Percentiles rank a stretch among this genome's conserved stretches.
Conservation (phyloP, 2,113 vertebrate species). For the Rhinolophus ferrumequinum region DNA sequence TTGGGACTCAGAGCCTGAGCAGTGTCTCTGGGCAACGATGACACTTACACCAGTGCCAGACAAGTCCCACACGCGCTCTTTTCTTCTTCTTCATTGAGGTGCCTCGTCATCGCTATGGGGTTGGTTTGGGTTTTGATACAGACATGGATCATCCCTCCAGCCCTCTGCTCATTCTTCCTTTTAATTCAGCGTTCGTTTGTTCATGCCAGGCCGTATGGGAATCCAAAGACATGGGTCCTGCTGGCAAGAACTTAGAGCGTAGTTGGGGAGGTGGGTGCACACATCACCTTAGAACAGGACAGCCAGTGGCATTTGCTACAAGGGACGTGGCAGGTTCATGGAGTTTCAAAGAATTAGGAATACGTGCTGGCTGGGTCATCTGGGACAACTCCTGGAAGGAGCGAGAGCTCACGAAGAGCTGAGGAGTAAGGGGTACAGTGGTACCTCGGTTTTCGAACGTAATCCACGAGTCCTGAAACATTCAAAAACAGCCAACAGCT, state of each 20-base stretch:
- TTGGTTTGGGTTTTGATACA: not conserved
- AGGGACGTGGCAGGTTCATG: not conserved
- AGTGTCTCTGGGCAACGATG: not conserved
- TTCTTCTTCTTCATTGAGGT: not conserved
- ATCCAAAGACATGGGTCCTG: not conserved
- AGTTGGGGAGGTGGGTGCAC: not conserved
- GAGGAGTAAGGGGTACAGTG: too few species aligned
- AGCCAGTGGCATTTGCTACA: accelerated
- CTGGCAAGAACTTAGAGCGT: accelerated
- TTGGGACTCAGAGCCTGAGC: not conserved
- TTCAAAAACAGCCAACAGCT: too few species aligned
- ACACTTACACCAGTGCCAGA: accelerated
- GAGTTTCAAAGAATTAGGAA: not conserved
- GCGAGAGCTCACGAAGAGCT: not conserved
- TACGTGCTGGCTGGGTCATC: not conserved
- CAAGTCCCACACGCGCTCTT: accelerated
- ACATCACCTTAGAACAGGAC: not conserved
- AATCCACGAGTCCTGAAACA: too few species aligned
- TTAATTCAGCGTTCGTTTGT: not conserved
- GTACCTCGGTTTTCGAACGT: too few species aligned
- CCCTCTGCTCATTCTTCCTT: not conserved
- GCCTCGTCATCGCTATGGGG: too few species aligned
- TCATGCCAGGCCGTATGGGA: not conserved
- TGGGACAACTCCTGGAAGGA: not conserved
- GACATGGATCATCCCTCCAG: not conserved